Conservation (phyloP, 37 sponge, comb jelly and placozoan species). For the Cliona cf. orientalis region DNA sequence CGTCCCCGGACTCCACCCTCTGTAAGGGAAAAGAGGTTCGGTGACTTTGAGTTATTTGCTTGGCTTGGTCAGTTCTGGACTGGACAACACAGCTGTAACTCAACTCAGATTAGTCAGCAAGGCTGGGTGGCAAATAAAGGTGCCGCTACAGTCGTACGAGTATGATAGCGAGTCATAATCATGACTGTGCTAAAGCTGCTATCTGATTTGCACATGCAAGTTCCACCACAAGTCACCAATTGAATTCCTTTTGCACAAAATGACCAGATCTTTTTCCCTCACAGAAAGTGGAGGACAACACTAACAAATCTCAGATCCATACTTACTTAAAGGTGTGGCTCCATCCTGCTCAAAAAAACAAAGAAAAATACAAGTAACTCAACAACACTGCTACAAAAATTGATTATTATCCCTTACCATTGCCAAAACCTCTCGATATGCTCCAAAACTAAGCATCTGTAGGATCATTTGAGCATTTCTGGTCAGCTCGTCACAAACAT, state of each 20-base stretch:
- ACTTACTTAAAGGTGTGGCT: not conserved
- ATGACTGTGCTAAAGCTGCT: no score
- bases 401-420: constrained; percentile 21
- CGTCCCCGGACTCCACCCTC: not conserved
- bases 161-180: no score
- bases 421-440: constrained; percentile 77
- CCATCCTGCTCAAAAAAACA: not conserved
- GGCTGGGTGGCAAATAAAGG: not conserved
- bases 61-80: no score
- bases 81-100: no score
- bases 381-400: not conserved
- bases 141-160: no score
- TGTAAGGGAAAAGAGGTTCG: not conserved
- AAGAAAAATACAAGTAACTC: not conserved
- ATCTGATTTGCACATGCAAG: no score
- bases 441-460: constrained; percentile 84
- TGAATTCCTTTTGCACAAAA: no score
- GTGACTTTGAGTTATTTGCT: not conserved
- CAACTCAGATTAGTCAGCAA: no score
- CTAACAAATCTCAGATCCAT: not conserved
- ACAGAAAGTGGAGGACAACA: no score
- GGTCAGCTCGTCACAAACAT: constrained; percentile 85
- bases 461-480: constrained; percentile 85
- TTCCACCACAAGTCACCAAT: no score
- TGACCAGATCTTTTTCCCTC: no score